Conservation (phyloP, 1,140 invertebrate genomes). For the Homarus americanus region DNA sequence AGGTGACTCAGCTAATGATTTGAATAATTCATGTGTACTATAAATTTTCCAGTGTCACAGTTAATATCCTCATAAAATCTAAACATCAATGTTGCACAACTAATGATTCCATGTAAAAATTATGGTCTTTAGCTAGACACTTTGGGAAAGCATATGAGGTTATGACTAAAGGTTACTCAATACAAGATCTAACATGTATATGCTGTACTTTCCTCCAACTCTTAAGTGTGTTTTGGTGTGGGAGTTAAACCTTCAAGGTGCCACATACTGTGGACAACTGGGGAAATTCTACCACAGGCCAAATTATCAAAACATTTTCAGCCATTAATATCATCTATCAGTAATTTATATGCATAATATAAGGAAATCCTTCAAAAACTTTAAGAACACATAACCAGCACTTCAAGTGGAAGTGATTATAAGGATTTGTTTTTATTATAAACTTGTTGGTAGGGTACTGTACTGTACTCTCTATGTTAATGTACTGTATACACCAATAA, state of each 20-base stretch:
- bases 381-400: background rate
- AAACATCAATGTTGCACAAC: conserved; percentile 24
- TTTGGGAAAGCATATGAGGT: background rate
- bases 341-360: background rate
- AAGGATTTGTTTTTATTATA: background rate
- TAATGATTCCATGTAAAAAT: conserved; percentile 39
- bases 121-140: background rate
- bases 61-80: background rate
- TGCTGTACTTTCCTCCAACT: background rate
- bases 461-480: background rate
- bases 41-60: background rate
- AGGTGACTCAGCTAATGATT: background rate
- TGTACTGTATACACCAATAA: background rate
- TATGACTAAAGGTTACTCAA: background rate
- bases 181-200: background rate
- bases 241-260: background rate
- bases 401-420: background rate
- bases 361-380: background rate
- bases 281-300: background rate
- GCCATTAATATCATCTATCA: background rate
- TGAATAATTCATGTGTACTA: background rate
- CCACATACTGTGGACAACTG: background rate
- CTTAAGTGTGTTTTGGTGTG: background rate
- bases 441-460: background rate
- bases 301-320: background rate